Evolutionary conservation across 1,140 invertebrate genomes (phyloP), one percentile per base, ranked within the genome.

Genomic region (Archegozetes longisetosus): DNA sequence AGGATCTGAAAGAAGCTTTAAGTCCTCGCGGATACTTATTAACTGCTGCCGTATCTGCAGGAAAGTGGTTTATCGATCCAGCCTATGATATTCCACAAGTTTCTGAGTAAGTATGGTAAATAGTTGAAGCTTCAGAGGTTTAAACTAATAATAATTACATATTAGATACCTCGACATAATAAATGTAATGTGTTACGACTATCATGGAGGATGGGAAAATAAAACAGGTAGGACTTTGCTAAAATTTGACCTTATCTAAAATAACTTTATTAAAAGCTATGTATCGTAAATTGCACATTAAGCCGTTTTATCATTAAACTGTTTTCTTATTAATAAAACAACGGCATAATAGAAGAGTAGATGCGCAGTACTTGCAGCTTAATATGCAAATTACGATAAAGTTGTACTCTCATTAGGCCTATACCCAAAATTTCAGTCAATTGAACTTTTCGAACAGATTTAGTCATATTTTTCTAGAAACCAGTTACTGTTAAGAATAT

Each of bases 181-280:
- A 24, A 86, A 90, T 66, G 77, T 92, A 62, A 90, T 91, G 87
- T 82, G 82, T 59, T 92, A 91, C 68, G 88, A 93, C 73, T 90
- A 88, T 71, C 86, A 90, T 66, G 86, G 87, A 3, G 76, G 80
- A 2, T 91, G 86, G 86, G 84, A 90, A 65, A 74, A 73, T 0
- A 75, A 74, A 51, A 82, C 86, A 0, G 82, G 49, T 51, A 20
- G n/a, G n/a, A n/a, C n/a, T n/a, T n/a, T n/a, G n/a, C n/a, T 46
- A 46, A 46, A 46, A 46, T 12, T 46, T n/a, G n/a, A n/a, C n/a
- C 40, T 46, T 46, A 12, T 84, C 0, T 79, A 84, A 23, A 88
- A 88, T 68, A 80, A 46, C n/a, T 46, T 46, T 46, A 9, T 85
- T 0, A 53, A 29, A 26, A 64, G 53, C 17, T 27, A 58, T 55